Conservation (phyloP, 2,797 vertebrate species). For the Schizopygopsis malacanthus region DNA sequence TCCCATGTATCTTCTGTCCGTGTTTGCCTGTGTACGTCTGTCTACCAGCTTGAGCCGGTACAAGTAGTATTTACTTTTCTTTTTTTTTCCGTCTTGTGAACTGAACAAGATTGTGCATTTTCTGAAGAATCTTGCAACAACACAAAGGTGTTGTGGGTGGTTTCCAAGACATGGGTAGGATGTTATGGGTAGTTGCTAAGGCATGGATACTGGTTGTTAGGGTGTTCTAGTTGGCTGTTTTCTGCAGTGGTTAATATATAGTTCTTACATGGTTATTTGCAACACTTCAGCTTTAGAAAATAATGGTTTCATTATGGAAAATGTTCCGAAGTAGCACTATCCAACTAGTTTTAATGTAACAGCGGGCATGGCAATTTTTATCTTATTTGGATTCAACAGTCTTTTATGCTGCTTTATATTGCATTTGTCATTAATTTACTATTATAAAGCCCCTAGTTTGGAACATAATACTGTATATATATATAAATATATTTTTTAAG, state of each 20-base stretch:
- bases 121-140: neutral
- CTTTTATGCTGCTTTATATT: neutral
- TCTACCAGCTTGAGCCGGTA: constrained; percentile 39
- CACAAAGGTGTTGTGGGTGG: neutral
- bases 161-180: constrained; percentile 10
- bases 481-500: no score
- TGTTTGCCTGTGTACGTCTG: constrained; percentile 27
- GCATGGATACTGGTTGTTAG: neutral
- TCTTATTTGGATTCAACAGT: neutral
- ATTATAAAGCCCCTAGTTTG: neutral
- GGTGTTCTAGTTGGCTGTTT: constrained; percentile 25
- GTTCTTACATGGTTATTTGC: neutral
- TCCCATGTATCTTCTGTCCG: constrained; percentile 26
- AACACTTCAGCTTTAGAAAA: neutral
- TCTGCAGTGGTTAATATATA: neutral
- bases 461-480: no score
- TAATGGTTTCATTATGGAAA: neutral
- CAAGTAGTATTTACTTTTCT: constrained; percentile 31
- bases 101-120: constrained; percentile 38
- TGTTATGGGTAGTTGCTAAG: constrained; percentile 11
- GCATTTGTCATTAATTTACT: neutral
- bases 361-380: neutral
- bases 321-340: neutral
- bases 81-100: constrained; percentile 35
- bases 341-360: neutral